A percentile compares a stretch with the other conserved stretches of the same genome.
These are phyloP conservation scores for Ophonus ardosiacus DNA, from an alignment of 2,888 invertebrate species.

Conservation along the genomic window DNA sequence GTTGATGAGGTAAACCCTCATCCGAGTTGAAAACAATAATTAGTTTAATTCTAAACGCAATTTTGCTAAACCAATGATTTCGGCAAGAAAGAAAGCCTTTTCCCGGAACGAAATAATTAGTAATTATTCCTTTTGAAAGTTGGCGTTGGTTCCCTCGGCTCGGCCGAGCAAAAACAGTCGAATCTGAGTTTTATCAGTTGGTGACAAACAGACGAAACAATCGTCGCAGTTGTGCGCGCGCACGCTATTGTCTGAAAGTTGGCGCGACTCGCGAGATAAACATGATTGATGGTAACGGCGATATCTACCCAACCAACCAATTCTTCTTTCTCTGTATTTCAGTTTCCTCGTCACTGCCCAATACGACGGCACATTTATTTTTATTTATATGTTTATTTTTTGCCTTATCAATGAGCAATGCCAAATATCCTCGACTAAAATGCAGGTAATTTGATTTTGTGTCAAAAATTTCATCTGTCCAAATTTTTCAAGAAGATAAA, in stretches of 20 bases:
- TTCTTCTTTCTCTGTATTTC: constrained; percentile 55
- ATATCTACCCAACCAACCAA: constrained; percentile 58
- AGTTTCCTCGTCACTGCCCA: constrained; percentile 61
- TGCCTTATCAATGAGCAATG: constrained; percentile 49
- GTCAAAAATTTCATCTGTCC: constrained; percentile 16
- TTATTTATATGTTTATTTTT: constrained; percentile 59
- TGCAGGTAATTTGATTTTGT: constrained; percentile 42
- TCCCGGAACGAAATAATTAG: constrained; percentile 15
- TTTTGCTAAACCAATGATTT: constrained; percentile 4
- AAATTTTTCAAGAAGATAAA: constrained; percentile 39
- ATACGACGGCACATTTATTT: constrained; percentile 47
- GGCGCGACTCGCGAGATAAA: constrained; percentile 53
- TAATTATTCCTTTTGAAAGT: constrained; percentile 32
- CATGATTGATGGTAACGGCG: constrained; percentile 58
- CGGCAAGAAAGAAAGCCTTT: background rate
- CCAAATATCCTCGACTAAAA: constrained; percentile 24
- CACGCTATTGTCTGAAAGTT: constrained; percentile 58
- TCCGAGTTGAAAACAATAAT: background rate
- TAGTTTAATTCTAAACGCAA: constrained; percentile 3
- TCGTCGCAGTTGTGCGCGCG: constrained; percentile 22
- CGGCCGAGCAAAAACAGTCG: constrained; percentile 27
- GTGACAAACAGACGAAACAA: constrained; percentile 47
- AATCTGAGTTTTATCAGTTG: constrained; percentile 22
- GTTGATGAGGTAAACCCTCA: background rate
- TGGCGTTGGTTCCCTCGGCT: background rate